Evolutionary conservation across 2,888 invertebrate species (phyloP).

Genomic region (Antheraea assamensis): DNA sequence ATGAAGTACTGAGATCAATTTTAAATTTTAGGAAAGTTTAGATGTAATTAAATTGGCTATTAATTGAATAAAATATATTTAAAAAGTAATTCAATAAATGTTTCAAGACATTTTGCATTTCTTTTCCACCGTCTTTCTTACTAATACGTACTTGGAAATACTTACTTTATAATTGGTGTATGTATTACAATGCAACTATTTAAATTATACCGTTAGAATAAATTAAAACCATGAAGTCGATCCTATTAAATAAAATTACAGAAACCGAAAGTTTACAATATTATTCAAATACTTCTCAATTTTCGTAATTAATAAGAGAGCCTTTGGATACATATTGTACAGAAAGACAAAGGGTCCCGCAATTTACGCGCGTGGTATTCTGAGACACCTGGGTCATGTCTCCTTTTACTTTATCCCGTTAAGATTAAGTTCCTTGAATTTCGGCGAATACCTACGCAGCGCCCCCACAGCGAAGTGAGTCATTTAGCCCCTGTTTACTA

Average conservation of each 20-base stretch:
- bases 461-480: conserved; percentile 76
- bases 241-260: neutral
- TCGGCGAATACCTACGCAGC: conserved; percentile 62
- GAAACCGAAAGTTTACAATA: conserved; percentile 20
- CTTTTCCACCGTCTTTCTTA: neutral
- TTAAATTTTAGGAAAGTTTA: neutral
- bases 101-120: too few species aligned
- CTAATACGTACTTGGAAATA: neutral
- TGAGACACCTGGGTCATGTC: conserved; percentile 79
- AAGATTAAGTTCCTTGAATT: conserved; percentile 79
- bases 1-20: neutral
- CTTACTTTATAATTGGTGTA: neutral
- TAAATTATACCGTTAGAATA: neutral
- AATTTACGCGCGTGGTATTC: conserved; percentile 66
- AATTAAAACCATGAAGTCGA: neutral
- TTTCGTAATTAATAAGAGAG: conserved; percentile 65
- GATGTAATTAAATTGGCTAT: too few species aligned
- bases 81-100: too few species aligned
- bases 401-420: conserved; percentile 80
- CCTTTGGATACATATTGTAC: conserved; percentile 48
- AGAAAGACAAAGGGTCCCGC: conserved; percentile 68
- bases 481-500: conserved; percentile 81
- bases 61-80: too few species aligned
- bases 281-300: conserved; percentile 61
- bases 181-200: neutral